Evolutionary conservation across 2,113 vertebrate species (phyloP).

Genomic region (Struthio camelus): DNA sequence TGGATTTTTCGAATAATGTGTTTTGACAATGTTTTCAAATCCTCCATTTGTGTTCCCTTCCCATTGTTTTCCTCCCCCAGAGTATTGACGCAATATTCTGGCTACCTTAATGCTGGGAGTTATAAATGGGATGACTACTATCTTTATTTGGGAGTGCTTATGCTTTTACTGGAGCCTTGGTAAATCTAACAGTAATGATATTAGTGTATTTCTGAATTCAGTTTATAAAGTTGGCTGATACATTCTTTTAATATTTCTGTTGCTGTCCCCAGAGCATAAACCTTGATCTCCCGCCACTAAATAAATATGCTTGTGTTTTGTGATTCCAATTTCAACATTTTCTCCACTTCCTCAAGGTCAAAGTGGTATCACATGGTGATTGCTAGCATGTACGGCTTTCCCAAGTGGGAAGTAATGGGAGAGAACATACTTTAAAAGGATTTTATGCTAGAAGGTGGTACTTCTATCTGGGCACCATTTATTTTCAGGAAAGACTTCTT

Average conservation of each 20-base stretch:
- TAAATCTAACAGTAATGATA: neutral
- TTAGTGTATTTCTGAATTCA: neutral
- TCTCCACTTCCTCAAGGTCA: constrained; percentile 29
- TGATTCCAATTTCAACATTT: constrained; percentile 49
- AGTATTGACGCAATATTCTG: neutral
- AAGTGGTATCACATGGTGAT: neutral
- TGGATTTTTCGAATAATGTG: neutral
- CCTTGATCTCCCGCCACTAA: constrained; percentile 37
- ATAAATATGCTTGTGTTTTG: constrained; percentile 29
- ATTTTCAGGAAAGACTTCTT: neutral
- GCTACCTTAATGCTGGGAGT: neutral
- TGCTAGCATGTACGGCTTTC: neutral
- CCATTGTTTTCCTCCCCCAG: neutral
- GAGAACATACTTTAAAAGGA: neutral
- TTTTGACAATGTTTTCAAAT: neutral
- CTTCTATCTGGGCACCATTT: neutral
- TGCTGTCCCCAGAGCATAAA: neutral
- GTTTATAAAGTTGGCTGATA: neutral
- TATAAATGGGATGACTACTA: neutral
- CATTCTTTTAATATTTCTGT: neutral
- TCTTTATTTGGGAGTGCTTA: neutral
- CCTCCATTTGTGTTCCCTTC: neutral
- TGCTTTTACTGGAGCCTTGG: neutral
- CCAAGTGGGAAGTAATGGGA: neutral
- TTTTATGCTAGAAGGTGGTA: neutral